phyloP scores from a whole-genome alignment of 2,797 vertebrate species.

The Epinephelus awoara region DNA sequence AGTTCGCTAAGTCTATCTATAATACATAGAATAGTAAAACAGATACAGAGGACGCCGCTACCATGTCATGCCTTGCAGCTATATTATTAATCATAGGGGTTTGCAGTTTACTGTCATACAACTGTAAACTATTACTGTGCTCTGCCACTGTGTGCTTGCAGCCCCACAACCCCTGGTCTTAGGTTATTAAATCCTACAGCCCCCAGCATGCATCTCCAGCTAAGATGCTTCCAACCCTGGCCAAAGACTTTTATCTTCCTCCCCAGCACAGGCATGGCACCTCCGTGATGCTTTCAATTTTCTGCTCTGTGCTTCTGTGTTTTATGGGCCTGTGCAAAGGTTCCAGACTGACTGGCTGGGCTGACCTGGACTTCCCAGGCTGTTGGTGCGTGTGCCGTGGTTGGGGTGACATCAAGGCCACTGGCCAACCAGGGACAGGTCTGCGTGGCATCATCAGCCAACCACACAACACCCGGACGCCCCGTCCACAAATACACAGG shows the following conservation, averaged over 20 bases:
- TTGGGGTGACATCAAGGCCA: slow-evolving; percentile 82
- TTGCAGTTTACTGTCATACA: slow-evolving; percentile 80
- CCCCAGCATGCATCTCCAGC: slow-evolving; percentile 81
- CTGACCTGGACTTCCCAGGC: slow-evolving; percentile 75
- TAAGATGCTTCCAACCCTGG: slow-evolving; percentile 76
- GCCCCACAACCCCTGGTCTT: slow-evolving; percentile 80
- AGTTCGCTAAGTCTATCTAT: slow-evolving; percentile 67
- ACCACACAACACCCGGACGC: slow-evolving; percentile 53
- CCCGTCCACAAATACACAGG: slow-evolving; percentile 49
- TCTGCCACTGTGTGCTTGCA: slow-evolving; percentile 68
- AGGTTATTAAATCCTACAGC: slow-evolving; percentile 80
- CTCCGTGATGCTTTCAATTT: slow-evolving; percentile 90
- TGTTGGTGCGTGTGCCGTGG: slow-evolving; percentile 62
- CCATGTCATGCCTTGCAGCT: slow-evolving; percentile 73
- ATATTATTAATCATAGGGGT: slow-evolving; percentile 81
- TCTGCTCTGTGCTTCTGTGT: slow-evolving; percentile 87
- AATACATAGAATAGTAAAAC: slow-evolving; percentile 77
- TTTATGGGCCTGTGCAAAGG: slow-evolving; percentile 86
- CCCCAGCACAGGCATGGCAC: slow-evolving; percentile 84
- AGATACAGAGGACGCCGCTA: slow-evolving; percentile 62
- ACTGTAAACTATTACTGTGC: slow-evolving; percentile 80
- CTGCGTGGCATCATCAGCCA: slow-evolving; percentile 60
- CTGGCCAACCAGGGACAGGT: slow-evolving; percentile 70
- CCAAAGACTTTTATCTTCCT: slow-evolving; percentile 84
- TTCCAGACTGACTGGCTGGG: slow-evolving; percentile 81